These are phyloP conservation scores for Elaphurus davidianus DNA, from an alignment of 2,113 vertebrate genomes.

Conservation along the genomic window DNA sequence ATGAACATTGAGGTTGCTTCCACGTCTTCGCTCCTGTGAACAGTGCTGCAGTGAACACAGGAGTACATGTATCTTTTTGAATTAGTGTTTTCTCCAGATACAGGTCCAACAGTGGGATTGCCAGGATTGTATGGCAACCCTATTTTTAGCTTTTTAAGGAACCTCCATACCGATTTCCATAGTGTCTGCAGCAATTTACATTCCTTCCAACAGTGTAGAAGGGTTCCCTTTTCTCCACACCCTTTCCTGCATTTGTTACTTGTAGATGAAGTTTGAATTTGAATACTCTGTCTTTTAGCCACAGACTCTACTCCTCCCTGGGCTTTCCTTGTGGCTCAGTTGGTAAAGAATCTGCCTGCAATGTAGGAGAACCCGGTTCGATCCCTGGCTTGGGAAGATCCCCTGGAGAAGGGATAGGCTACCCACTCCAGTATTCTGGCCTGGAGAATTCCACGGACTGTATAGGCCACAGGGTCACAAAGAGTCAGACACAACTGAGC, in stretches of 20 bases:
- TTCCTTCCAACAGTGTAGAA: neutral
- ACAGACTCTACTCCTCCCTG: neutral
- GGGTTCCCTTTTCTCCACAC: neutral
- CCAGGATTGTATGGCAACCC: neutral
- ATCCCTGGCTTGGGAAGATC: neutral
- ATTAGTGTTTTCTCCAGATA: neutral
- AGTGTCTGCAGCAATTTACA: neutral
- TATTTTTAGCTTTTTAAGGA: neutral
- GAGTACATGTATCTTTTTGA: neutral
- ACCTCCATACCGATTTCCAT: neutral
- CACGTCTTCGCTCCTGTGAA: neutral
- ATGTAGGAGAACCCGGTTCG: neutral
- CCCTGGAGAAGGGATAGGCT: neutral
- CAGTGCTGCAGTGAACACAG: neutral
- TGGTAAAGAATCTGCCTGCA: neutral
- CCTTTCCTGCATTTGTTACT: neutral
- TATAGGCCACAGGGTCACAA: neutral
- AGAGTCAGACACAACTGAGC: neutral
- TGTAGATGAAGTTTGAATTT: neutral
- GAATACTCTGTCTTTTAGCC: neutral
- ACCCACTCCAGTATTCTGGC: neutral
- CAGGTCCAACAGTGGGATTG: neutral
- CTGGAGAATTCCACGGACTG: neutral
- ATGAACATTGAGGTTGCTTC: neutral
- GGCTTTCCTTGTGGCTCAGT: neutral